Conservation (phyloP, 1,140 invertebrate genomes). For the Leptinotarsa undecemlineata region DNA sequence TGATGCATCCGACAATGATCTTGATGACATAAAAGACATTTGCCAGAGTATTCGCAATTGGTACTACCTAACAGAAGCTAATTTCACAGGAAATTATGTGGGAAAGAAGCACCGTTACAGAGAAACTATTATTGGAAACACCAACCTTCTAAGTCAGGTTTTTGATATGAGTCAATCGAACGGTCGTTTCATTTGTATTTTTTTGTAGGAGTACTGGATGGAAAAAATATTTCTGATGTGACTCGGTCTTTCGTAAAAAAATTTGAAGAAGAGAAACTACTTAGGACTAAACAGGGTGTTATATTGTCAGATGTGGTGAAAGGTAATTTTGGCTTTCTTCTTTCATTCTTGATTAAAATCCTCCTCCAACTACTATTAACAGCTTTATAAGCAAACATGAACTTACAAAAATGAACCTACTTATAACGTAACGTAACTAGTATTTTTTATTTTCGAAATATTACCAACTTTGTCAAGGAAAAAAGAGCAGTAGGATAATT, state of each 20-base stretch:
- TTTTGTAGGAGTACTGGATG: slow-evolving; percentile 56
- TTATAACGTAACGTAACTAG: too few relatives aligned
- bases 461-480: too few relatives aligned
- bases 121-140: slow-evolving; percentile 67
- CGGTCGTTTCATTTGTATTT: neutral
- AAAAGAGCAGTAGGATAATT: too few relatives aligned
- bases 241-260: slow-evolving; percentile 59
- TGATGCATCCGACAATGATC: slow-evolving; percentile 58
- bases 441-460: too few relatives aligned
- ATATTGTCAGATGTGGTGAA: slow-evolving; percentile 40
- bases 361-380: too few relatives aligned
- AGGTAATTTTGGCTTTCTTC: slow-evolving; percentile 30
- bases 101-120: slow-evolving; percentile 63
- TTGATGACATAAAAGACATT: slow-evolving; percentile 57
- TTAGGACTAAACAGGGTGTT: slow-evolving; percentile 33
- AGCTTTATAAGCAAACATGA: too few relatives aligned
- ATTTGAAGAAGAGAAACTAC: slow-evolving; percentile 56
- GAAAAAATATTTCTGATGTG: slow-evolving; percentile 57
- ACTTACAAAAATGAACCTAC: too few relatives aligned
- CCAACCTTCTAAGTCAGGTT: slow-evolving; percentile 59
- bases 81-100: slow-evolving; percentile 66
- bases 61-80: slow-evolving; percentile 58
- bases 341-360: neutral
- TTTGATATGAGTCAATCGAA: too few relatives aligned
- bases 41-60: slow-evolving; percentile 60